Conservation (phyloP, 2,113 vertebrate genomes). For the Phaetusa simplex region DNA sequence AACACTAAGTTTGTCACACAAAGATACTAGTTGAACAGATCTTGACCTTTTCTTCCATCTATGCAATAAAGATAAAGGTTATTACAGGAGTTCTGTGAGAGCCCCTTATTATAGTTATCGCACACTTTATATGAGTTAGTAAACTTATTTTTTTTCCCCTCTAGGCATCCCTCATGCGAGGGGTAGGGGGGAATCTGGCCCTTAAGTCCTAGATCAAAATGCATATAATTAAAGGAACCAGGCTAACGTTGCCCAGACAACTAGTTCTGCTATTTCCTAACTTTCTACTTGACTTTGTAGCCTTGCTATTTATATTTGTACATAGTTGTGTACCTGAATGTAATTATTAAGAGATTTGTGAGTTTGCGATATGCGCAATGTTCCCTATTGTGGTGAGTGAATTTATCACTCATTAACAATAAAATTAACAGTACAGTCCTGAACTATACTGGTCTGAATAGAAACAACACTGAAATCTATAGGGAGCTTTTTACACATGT, state of each 20-base stretch:
- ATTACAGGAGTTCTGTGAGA: background rate
- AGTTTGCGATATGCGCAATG: background rate
- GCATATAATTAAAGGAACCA: background rate
- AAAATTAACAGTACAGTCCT: background rate
- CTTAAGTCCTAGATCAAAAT: background rate
- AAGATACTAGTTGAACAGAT: conserved; percentile 41
- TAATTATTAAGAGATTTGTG: background rate
- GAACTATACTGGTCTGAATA: background rate
- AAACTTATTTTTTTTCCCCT: background rate
- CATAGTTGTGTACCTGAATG: background rate
- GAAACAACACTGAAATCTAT: background rate
- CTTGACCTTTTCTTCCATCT: conserved; percentile 54
- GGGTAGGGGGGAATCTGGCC: background rate
- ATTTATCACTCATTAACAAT: background rate
- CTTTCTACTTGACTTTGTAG: background rate
- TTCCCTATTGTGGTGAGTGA: background rate
- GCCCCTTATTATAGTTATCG: background rate
- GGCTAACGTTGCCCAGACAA: background rate
- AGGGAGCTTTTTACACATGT: background rate
- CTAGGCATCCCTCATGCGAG: background rate
- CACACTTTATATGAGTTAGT: background rate
- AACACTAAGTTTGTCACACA: conserved; percentile 15
- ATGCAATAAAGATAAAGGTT: conserved; percentile 39
- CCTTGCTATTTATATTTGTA: background rate
- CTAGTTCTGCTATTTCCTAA: background rate